phyloP scores from a whole-genome alignment of 2,113 vertebrate genomes.

The Anhinga rufa region DNA sequence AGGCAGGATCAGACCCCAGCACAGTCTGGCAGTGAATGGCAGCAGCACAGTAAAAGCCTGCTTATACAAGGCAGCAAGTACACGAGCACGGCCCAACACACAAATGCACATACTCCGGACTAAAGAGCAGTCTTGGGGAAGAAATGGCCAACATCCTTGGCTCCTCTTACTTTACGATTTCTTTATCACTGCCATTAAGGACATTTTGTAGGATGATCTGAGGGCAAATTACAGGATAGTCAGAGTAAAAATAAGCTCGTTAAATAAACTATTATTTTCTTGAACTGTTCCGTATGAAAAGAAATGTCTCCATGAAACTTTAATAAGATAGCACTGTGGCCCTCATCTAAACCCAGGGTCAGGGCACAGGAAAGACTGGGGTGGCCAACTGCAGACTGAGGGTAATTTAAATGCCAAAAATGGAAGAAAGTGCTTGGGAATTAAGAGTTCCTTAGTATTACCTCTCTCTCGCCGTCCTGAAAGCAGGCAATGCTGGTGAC shows the following conservation, averaged over 20 bases:
- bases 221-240: background rate
- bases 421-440: background rate
- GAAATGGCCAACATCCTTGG: background rate
- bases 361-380: background rate
- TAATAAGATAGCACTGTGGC: background rate
- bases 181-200: background rate
- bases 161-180: background rate
- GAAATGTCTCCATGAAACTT: background rate
- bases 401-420: background rate
- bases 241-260: background rate
- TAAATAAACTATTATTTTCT: background rate
- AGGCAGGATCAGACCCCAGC: background rate
- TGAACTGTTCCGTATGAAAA: background rate
- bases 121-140: background rate
- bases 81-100: background rate
- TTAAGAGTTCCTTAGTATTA: background rate
- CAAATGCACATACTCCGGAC: background rate
- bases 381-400: background rate
- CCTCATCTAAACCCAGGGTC: background rate
- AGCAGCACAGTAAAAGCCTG: background rate
- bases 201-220: background rate
- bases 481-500: background rate
- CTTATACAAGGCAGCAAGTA: background rate
- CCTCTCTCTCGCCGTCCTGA: rapidly evolving
- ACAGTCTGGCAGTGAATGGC: background rate